Evolutionary conservation across 2,113 vertebrate genomes (phyloP), one percentile per base, ranked within the genome.

Genomic region (Hippocampus abdominalis): DNA sequence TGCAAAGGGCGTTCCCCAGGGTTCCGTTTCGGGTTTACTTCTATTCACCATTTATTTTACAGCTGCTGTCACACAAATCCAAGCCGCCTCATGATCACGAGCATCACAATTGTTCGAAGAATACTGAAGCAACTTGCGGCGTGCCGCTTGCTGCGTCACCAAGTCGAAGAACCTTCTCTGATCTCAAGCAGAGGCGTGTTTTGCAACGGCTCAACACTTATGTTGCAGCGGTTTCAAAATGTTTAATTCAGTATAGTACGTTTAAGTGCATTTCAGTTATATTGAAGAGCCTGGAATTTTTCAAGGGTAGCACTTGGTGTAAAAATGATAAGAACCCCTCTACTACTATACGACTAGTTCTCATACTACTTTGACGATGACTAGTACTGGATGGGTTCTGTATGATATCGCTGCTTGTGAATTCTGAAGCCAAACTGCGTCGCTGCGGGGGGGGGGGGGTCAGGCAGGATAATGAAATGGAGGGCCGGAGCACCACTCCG

Each of bases 391-490:
- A 25, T 64, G 29, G 1, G 32, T 36, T 62, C n/a, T 46, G 42
- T 16, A 46, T 46, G 40, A 44, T 25, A 46, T 32, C 27, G 42
- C 63, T 27, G 63, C 42, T 64, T 46, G 42, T 25, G 39, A 64
- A 27, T 64, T 64, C 23, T 65, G 29, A 11, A 49, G 65, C 57
- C 7, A 8, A 21, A 23, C 65, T 66, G 70, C n/a, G 67, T n/a
- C 25, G 21, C 61, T 73, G 75, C 72, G 11, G 23, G n/a, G n/a
- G n/a, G n/a, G n/a, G n/a, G n/a, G n/a, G n/a, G 86, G 87, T 88
- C 86, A 73, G 77, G 56, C 36, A 73, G 86, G 83, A 80, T 89
- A 91, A 91, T 92, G 86, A 87, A 90, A 88, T 72, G 74, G 77
- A 83, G 79, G 79, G 76, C 82, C 77, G 66, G 74, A 70, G 68